Evolutionary conservation across 2,797 vertebrate species (phyloP).

Genomic region (Nyctibius grandis): DNA sequence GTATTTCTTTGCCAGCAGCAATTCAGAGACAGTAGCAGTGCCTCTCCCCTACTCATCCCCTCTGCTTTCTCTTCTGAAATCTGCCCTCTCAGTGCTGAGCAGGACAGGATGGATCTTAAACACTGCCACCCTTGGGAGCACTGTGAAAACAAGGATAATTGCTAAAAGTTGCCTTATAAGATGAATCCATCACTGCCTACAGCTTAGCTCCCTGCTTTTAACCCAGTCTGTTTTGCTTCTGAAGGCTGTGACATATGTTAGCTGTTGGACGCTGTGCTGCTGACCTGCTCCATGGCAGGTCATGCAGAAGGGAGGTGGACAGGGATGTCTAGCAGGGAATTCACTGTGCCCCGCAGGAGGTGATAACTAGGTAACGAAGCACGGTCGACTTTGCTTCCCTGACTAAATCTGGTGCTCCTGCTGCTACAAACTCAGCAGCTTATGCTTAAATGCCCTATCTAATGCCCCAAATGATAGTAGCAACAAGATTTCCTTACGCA

Average conservation of each 20-base stretch:
- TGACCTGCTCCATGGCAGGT: fast-evolving
- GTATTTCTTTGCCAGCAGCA: background rate
- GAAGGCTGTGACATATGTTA: background rate
- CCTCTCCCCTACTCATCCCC: fast-evolving
- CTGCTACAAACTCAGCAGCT: background rate
- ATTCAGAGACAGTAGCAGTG: background rate
- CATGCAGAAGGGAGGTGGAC: background rate
- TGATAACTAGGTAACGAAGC: background rate
- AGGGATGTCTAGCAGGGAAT: background rate
- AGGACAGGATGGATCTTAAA: background rate
- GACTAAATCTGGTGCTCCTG: background rate
- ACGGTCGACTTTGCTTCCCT: background rate
- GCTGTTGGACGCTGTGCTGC: background rate
- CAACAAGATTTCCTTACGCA: background rate
- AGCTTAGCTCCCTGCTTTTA: background rate
- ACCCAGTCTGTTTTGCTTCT: background rate
- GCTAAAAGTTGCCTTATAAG: background rate
- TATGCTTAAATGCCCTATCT: background rate
- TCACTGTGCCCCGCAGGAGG: background rate
- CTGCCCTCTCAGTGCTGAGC: background rate
- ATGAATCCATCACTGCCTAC: background rate
- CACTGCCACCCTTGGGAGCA: background rate
- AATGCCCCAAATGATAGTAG: background rate
- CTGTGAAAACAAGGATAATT: background rate
- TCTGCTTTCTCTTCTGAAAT: background rate